Base-by-base conservation (phyloP, 30 jellyfish, hydroid and myxozoan species). In the Cassiopea xamachana region DNA sequence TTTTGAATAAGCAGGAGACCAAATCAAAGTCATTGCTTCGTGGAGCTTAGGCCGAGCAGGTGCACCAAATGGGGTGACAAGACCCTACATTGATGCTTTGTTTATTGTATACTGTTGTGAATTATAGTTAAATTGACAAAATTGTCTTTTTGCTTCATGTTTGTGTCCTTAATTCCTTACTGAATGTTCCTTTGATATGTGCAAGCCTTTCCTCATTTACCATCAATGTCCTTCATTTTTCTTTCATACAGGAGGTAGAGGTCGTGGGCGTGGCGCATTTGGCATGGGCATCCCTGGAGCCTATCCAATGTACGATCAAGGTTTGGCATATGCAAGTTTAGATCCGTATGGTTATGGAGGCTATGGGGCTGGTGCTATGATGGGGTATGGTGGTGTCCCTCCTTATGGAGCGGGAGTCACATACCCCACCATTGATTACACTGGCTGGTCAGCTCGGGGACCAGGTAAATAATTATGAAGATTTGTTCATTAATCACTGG, bases 261-360 rank as follows among this genome's bases (percentile, higher is more conserved):
- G 97, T 82, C 92, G 97, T 18, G 97, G 97, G 8, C 82, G 97
- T 48, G 97, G 97, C 64, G 87, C 75, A 7, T 17, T 17, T 15
- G 97, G 92, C 2, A 55, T 68, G 80, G 92, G 97, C 1, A 61
- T 81, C 75, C 62, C 87, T 1, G 96, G 91, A n/a, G 92, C 84
- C 1, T 81, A 60, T 73, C 84, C 89, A 48, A 46, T 46, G 62
- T 81, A 73, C 46, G 97, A 82, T 10, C 89, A 67, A 18, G 49
- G 88, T 46, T 61, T 79, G 89, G 97, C 84, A 27, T 73, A 70
- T 43, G 79, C 69, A 3, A 87, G 87, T 69, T 62, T 60, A 75
- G 92, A 76, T 12, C 81, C 89, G 1, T 81, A 76, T 60, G 94
- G 89, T 0, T 73, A 60, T 69, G 92, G 85, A 27, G 84, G 89